Evolutionary conservation across 1,140 invertebrate species (phyloP).

Genomic region (Pseudobourletiella spinata): DNA sequence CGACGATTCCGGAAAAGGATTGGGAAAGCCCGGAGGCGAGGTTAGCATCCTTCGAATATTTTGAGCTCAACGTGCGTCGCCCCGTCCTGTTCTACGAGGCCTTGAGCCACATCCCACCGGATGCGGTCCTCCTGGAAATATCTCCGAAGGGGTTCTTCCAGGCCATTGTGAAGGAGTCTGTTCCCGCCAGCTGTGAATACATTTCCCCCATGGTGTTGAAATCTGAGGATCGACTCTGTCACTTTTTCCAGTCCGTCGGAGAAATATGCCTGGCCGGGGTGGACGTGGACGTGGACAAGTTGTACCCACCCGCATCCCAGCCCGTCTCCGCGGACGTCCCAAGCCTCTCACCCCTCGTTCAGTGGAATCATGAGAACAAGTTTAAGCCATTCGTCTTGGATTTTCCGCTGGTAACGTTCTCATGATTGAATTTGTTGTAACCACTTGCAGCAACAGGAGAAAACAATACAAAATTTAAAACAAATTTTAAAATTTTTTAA

Average conservation of each 20-base stretch:
- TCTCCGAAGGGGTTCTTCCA: constrained; percentile 71
- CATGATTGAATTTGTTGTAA: no score
- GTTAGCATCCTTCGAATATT: constrained; percentile 84
- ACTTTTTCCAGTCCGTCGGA: constrained; percentile 58
- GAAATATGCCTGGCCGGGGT: constrained; percentile 22
- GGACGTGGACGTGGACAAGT: constrained; percentile 9
- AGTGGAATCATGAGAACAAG: constrained; percentile 42
- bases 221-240: constrained; percentile 58
- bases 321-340: constrained; percentile 13
- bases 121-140: constrained; percentile 70
- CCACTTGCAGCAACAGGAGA: no score
- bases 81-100: constrained; percentile 82
- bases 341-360: constrained; percentile 9
- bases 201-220: constrained; percentile 69
- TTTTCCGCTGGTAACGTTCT: no score
- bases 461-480: no score
- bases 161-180: constrained; percentile 53
- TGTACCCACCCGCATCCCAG: constrained; percentile 14
- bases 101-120: constrained; percentile 59
- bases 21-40: constrained; percentile 70
- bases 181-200: constrained; percentile 52
- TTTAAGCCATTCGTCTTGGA: constrained; percentile 54
- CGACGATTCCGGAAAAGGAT: constrained; percentile 72
- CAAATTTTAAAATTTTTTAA: no score
- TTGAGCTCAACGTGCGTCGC: constrained; percentile 50